Base-by-base conservation (phyloP, 2,797 vertebrate species). In the Helarctos malayanus region DNA sequence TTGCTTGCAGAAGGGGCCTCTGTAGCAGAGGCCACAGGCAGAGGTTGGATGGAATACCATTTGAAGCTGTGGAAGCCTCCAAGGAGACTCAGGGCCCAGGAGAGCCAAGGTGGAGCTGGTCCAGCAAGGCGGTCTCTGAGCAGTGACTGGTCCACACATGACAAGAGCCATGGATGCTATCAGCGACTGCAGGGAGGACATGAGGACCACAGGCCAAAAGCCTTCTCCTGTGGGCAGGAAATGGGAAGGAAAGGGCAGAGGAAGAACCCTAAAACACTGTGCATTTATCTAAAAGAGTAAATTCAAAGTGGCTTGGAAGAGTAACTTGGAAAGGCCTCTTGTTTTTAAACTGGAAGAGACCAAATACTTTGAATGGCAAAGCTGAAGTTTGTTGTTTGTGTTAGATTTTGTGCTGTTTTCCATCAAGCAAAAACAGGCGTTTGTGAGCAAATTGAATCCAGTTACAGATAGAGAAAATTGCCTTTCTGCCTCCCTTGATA, bases 351-450 rank as follows among this genome's bases (percentile, higher is more conserved):
- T 35, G 68, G 59, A 89, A 65, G 71, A 54, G 5, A 76, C 13
- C n/a, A 61, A 18, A 84, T 61, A 89, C 71, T 45, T 68, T 38
- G 4, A 80, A 49, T 29, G 63, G 47, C 38, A 93, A 41, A 89
- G 18, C 63, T 85, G 1, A 83, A 65, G 23, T 75, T 83, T 47
- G 21, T 57, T 47, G 45, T 59, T 91, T n/a, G 71, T 56, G 35
- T 91, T 81, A 45, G 7, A 73, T 95, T 85, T 93, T 86, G 61
- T 76, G 85, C 88, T 78, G 8, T 63, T 82, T 94, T 73, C 54
- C 75, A 57, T 49, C 25, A 11, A 78, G 75, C 54, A 81, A 54
- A 95, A 94, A 85, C 49, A 83, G 65, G 56, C 19, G 27, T 41
- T 84, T 84, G 41, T 19, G 41, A 91, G 45, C 49, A 81, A 83